Conservation (phyloP, 2,113 vertebrate genomes). For the Harpagus bidentatus region DNA sequence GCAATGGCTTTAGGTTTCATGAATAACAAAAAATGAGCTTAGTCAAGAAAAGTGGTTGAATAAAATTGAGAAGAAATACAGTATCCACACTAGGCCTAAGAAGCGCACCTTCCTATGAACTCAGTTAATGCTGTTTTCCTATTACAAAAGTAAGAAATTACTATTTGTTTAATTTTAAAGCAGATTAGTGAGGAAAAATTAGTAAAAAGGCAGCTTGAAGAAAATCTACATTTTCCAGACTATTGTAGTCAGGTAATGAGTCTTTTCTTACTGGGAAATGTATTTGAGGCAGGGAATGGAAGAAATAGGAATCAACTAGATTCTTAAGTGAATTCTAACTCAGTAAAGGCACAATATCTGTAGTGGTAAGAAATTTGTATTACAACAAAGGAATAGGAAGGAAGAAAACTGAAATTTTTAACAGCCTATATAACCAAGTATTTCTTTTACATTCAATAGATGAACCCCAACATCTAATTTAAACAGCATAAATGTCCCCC, state of each 20-base stretch:
- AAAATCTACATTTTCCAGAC: neutral
- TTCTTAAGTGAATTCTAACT: neutral
- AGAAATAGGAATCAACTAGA: neutral
- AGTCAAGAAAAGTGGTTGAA: conserved; percentile 7
- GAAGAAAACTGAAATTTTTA: neutral
- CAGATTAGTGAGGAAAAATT: neutral
- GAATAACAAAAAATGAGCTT: conserved; percentile 49
- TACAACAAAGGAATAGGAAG: neutral
- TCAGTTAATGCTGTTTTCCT: neutral
- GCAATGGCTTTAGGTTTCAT: conserved; percentile 33
- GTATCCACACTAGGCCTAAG: neutral
- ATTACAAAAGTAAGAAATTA: neutral
- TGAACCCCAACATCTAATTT: neutral
- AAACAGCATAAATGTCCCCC: neutral
- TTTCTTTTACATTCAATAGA: neutral
- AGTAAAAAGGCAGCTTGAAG: neutral
- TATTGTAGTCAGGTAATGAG: neutral
- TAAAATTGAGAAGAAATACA: neutral
- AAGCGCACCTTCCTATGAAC: neutral
- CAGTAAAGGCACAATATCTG: neutral
- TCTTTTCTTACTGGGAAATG: neutral
- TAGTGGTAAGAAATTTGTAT: neutral
- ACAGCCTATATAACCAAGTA: neutral
- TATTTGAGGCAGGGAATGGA: neutral
- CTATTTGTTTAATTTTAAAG: neutral